Conservation (phyloP, 2,113 vertebrate species). For the Pipa parva region DNA sequence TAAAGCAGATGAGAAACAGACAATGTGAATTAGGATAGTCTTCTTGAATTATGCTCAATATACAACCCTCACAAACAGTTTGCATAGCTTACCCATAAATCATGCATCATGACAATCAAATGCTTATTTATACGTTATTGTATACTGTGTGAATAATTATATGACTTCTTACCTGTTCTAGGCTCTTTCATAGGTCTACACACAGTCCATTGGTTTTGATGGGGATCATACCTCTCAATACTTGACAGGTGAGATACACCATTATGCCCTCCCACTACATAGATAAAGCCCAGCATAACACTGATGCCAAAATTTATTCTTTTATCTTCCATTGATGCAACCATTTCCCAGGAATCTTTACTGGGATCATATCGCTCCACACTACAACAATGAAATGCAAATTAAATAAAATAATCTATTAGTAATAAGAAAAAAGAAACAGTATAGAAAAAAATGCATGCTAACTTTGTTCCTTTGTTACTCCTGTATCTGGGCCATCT, state of each 20-base stretch:
- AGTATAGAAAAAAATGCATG: no score
- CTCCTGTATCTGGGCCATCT: no score
- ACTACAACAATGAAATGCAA: constrained; percentile 57
- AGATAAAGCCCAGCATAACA: constrained; percentile 95
- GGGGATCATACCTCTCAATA: constrained; percentile 94
- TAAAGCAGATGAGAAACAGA: no score
- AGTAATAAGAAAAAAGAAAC: no score
- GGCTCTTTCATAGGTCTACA: constrained; percentile 96
- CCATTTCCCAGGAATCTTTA: constrained; percentile 93
- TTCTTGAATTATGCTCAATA: no score
- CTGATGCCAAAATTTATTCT: constrained; percentile 96
- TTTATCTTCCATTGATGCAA: constrained; percentile 95
- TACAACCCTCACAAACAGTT: no score
- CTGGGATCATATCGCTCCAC: constrained; percentile 94
- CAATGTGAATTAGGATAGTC: no score
- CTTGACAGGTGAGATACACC: constrained; percentile 94
- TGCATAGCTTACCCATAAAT: no score
- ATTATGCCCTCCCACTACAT: constrained; percentile 95
- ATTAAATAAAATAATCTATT: background rate
- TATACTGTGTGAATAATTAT: no score
- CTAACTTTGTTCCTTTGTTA: no score
- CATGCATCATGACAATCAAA: no score
- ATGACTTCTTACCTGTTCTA: constrained; percentile 79
- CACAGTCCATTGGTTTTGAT: constrained; percentile 96
- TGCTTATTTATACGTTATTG: no score